Base-by-base conservation (phyloP, 1,140 invertebrate species). In the Littorina saxatilis region DNA sequence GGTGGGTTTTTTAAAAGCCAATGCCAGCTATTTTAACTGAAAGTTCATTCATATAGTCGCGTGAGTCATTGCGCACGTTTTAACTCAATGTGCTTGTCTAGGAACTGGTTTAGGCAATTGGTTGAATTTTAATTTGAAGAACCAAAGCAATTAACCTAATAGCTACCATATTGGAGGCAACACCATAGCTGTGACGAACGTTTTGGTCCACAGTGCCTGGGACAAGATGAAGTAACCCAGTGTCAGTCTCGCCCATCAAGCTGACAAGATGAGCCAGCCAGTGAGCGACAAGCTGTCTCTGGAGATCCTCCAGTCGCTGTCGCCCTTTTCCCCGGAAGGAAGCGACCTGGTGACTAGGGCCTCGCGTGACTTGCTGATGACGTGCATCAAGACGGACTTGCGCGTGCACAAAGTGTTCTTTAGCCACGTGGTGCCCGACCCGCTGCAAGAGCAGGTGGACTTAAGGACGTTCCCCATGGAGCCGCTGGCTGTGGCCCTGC, bases 371-470 rank as follows among this genome's bases (percentile, higher is more conserved):
- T 82, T 88, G 13, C 82, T 89, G 9, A 29, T 89, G 7, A 84
- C 85, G 52, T 83, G 77, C 52, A 81, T 89, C 76, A 86, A 86
- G 79, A 83, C 83, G 61, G 85, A 89, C 70, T 70, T 83, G 13
- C 74, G 80, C n/a, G 82, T 88, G 32, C 87, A 87, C 70, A 82
- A 84, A 9, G 83, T 85, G 27, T 89, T 89, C 76, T 89, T 89
- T 58, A 83, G 85, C 7, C 68, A 81, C 20, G 81, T 83, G 27
- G 79, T 73, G 7, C 39, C 82, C 2, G 81, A 86, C 52, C 79
- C 82, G 2, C 70, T 81, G 52, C 79, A 84, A 27, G 80, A 85
- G 20, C 40, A 75, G 43, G 52, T 88, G 15, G 86, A 87, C 61
- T 78, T 81, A 1, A 39, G 85, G 72, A 82, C 83, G 13, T 89